These are phyloP conservation scores for Solen grandis DNA, from an alignment of 1,140 invertebrate species.

Conservation along the genomic window DNA sequence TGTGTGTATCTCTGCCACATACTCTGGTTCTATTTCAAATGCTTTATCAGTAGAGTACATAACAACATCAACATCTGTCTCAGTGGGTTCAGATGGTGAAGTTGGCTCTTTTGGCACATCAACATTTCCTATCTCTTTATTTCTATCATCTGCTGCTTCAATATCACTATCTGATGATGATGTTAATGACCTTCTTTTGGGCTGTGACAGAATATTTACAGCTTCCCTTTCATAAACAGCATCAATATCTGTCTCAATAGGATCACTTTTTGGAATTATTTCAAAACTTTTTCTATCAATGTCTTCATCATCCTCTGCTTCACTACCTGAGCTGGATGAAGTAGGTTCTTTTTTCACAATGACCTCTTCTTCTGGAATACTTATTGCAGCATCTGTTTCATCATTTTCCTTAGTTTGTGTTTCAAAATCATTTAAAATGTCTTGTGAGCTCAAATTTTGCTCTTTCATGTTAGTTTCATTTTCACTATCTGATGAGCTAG, in stretches of 20 bases:
- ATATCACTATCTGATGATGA: background rate
- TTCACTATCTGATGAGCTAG: slow-evolving; percentile 8
- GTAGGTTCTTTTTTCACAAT: background rate
- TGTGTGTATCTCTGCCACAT: no score
- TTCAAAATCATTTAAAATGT: background rate
- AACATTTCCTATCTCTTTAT: background rate
- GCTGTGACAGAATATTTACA: no score
- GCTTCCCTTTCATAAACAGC: no score
- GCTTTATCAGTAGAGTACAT: background rate
- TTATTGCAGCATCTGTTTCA: background rate
- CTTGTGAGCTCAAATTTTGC: background rate
- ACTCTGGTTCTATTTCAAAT: slow-evolving; percentile 3
- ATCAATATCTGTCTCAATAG: no score
- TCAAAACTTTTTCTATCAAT: background rate
- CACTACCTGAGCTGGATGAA: background rate
- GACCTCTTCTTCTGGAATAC: background rate
- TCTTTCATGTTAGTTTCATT: slow-evolving; percentile 5
- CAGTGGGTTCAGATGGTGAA: no score
- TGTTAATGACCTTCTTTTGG: no score
- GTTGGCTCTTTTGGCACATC: background rate
- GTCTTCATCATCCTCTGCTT: background rate
- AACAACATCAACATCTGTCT: slow-evolving; percentile 15
- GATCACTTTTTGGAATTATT: no score
- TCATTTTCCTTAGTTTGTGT: background rate
- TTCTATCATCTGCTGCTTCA: background rate